These are phyloP conservation scores for Vimba vimba DNA, from an alignment of 2,113 vertebrate species.

Conservation along the genomic window DNA sequence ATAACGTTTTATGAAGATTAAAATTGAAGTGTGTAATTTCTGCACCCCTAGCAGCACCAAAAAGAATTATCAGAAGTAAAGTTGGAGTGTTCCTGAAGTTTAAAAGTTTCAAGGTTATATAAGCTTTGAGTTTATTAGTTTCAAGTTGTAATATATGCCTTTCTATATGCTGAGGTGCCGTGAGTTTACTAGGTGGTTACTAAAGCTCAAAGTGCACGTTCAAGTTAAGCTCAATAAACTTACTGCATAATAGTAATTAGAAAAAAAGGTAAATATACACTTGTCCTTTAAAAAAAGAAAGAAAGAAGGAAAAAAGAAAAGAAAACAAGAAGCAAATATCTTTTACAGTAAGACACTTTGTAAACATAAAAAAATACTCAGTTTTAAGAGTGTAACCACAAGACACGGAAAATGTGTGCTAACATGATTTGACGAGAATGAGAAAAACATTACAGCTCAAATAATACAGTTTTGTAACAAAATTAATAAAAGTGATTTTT, in stretches of 20 bases:
- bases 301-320: too few species aligned
- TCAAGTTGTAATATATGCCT: background rate
- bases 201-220: background rate
- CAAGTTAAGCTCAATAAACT: background rate
- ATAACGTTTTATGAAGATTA: conserved; percentile 1
- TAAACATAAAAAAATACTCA: background rate
- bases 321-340: too few species aligned
- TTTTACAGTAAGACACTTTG: too few species aligned
- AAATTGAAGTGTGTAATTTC: background rate
- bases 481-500: background rate
- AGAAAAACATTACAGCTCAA: background rate
- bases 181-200: background rate
- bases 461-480: background rate
- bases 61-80: background rate
- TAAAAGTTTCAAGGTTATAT: background rate
- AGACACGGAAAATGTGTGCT: background rate
- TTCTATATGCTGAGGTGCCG: background rate
- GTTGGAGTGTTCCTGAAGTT: background rate
- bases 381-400: background rate
- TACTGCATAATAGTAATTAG: background rate
- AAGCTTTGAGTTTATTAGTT: background rate
- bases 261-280: background rate
- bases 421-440: background rate
- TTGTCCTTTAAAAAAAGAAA: background rate
- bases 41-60: background rate